Conservation (phyloP, 2,888 invertebrate species). For the Eurois occulta region DNA sequence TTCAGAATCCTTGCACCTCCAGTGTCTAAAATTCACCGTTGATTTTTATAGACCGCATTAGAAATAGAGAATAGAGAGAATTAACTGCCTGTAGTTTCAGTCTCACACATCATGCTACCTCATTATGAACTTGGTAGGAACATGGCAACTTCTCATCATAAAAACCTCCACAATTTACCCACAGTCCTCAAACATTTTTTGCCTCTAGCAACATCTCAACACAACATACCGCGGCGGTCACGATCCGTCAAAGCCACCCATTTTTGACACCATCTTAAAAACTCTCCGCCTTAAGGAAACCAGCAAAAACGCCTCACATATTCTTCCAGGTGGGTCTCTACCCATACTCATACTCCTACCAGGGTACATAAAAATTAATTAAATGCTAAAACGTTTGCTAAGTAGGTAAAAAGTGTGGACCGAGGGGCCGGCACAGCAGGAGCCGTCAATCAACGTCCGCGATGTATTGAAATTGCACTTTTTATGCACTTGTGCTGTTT, state of each 20-base stretch:
- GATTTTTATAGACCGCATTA: background rate
- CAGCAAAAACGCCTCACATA: slow-evolving; percentile 38
- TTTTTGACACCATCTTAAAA: slow-evolving; percentile 61
- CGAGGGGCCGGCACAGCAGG: slow-evolving; percentile 74
- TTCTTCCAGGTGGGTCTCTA: slow-evolving; percentile 60
- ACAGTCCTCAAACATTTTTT: slow-evolving; percentile 10
- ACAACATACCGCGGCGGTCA: slow-evolving; percentile 21
- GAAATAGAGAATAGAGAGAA: too few relatives aligned
- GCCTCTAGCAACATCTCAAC: slow-evolving; percentile 35
- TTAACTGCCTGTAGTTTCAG: background rate
- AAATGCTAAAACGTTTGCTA: slow-evolving; percentile 73
- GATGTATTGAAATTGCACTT: slow-evolving; percentile 75
- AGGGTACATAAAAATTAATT: slow-evolving; percentile 64
- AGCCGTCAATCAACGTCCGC: slow-evolving; percentile 81
- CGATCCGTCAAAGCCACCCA: slow-evolving; percentile 51
- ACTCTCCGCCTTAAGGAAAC: slow-evolving; percentile 12
- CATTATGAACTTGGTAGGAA: background rate
- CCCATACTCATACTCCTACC: slow-evolving; percentile 33
- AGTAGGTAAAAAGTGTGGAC: slow-evolving; percentile 77
- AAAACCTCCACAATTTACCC: slow-evolving; percentile 23
- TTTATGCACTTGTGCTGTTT: slow-evolving; percentile 66
- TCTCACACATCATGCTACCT: background rate
- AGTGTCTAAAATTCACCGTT: background rate
- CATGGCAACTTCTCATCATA: background rate
- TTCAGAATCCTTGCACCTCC: background rate